Evolutionary conservation across 1,140 invertebrate species (phyloP).

Genomic region (Cherax quadricarinatus): DNA sequence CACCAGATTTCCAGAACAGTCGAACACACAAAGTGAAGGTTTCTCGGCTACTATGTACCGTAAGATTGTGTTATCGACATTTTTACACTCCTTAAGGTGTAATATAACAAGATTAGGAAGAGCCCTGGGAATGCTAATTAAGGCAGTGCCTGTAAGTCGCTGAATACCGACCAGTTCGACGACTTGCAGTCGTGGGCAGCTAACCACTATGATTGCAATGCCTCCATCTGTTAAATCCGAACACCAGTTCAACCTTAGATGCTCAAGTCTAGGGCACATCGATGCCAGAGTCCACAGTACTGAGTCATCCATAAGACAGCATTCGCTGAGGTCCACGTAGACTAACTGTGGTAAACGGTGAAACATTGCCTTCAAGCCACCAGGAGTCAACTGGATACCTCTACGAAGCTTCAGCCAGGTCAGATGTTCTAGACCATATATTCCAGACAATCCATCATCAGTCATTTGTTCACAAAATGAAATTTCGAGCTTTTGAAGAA

Average conservation of each 20-base stretch:
- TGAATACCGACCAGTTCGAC: slow-evolving; percentile 71
- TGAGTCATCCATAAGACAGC: slow-evolving; percentile 69
- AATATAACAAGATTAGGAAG: slow-evolving; percentile 62
- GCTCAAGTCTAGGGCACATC: slow-evolving; percentile 47
- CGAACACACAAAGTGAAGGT: slow-evolving; percentile 67
- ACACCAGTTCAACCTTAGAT: slow-evolving; percentile 72
- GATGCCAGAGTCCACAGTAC: slow-evolving; percentile 57
- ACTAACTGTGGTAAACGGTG: slow-evolving; percentile 43
- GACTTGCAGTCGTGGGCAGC: slow-evolving; percentile 51
- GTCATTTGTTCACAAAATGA: slow-evolving; percentile 74
- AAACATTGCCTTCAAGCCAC: slow-evolving; percentile 58
- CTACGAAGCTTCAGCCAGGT: slow-evolving; percentile 67
- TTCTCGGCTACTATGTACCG: slow-evolving; percentile 52
- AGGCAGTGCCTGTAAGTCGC: slow-evolving; percentile 67
- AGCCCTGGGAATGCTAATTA: slow-evolving; percentile 49
- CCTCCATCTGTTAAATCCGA: slow-evolving; percentile 73
- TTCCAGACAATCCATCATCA: slow-evolving; percentile 67
- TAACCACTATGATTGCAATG: slow-evolving; percentile 50
- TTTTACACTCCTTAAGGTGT: slow-evolving; percentile 72
- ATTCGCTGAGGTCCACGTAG: slow-evolving; percentile 70
- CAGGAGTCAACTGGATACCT: slow-evolving; percentile 63
- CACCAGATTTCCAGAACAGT: slow-evolving; percentile 73
- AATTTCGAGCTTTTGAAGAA: slow-evolving; percentile 66
- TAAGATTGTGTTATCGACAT: slow-evolving; percentile 62
- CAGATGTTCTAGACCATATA: slow-evolving; percentile 54